phyloP scores from a whole-genome alignment of 2,113 vertebrate genomes.

The Sylvia atricapilla region DNA sequence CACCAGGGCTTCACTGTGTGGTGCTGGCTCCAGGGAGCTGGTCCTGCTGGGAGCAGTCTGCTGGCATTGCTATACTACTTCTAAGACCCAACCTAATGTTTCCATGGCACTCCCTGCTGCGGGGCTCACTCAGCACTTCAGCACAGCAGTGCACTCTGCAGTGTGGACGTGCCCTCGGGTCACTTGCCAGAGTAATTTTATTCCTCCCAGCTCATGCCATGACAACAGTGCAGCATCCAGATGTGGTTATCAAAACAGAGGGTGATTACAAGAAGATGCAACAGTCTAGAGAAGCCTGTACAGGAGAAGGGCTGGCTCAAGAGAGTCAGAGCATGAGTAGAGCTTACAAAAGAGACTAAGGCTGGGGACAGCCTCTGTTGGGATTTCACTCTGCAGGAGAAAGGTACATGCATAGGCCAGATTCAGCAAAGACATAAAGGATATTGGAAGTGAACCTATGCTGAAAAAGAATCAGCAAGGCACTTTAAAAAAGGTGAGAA shows the following conservation, averaged over 20 bases:
- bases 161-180: neutral
- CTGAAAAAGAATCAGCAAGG: neutral
- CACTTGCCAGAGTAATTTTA: neutral
- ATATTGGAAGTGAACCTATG: neutral
- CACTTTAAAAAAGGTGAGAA: neutral
- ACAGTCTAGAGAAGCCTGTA: neutral
- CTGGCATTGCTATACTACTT: neutral
- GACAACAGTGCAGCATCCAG: neutral
- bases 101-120: neutral
- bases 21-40: neutral
- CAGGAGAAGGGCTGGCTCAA: neutral
- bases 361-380: neutral
- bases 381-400: neutral
- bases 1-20: neutral
- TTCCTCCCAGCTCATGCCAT: neutral
- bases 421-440: neutral
- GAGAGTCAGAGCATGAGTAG: neutral
- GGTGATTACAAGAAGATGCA: neutral
- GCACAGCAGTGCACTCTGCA: neutral
- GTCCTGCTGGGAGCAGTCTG: neutral
- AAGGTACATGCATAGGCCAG: accelerated
- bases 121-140: neutral
- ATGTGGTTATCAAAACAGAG: neutral
- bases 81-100: neutral
- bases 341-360: neutral